phyloP scores from a whole-genome alignment of 2,797 vertebrate genomes.

The Poecilia velifera region DNA sequence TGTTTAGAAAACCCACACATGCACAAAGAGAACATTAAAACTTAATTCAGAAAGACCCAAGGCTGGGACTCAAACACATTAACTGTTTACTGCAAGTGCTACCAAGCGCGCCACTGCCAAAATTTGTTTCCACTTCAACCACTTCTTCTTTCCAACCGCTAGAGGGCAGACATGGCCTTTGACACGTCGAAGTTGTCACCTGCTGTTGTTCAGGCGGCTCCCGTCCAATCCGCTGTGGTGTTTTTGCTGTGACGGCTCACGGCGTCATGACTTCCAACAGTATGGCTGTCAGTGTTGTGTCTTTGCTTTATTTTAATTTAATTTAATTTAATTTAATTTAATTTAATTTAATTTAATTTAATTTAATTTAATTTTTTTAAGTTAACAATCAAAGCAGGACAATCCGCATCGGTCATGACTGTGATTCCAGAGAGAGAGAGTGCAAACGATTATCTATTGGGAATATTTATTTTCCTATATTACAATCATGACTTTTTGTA shows the following conservation, averaged over 20 bases:
- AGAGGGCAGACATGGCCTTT: conserved; percentile 53
- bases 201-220: conserved; percentile 51
- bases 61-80: too few species aligned
- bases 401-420: conserved; percentile 32
- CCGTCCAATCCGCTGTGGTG: conserved; percentile 55
- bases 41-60: too few species aligned
- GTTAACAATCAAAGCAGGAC: conserved; percentile 25
- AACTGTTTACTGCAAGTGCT: too few species aligned
- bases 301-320: conserved; percentile 48
- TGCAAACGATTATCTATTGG: conserved; percentile 41
- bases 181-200: conserved; percentile 2
- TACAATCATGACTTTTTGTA: conserved; percentile 58
- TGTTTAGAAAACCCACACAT: too few species aligned
- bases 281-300: conserved; percentile 52
- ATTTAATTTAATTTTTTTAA: background rate
- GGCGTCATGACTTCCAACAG: conserved; percentile 47
- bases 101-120: too few species aligned
- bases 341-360: background rate
- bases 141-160: conserved; percentile 42
- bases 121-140: background rate
- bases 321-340: background rate
- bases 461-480: conserved; percentile 78
- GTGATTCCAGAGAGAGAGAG: conserved; percentile 37
- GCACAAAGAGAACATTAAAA: too few species aligned
- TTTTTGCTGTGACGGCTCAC: conserved; percentile 56